These are phyloP conservation scores for Sus scrofa DNA, from an alignment of 2,113 vertebrate genomes.

Conservation along the genomic window T2T-Sscrofa CM000812.6:186328501-186329000, in stretches of 20 bases:
- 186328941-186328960: too few species aligned
- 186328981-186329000: background rate
- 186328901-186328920: background rate
- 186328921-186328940: background rate
- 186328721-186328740: background rate
- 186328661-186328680: background rate
- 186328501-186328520: background rate
- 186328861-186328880: slow-evolving; percentile 30
- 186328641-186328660: background rate
- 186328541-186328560: background rate
- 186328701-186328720: slow-evolving; percentile 1
- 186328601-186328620: slow-evolving; percentile 12
- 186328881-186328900: background rate
- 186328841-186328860: background rate
- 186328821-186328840: slow-evolving; percentile 11
- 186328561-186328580: slow-evolving; percentile 4
- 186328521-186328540: background rate
- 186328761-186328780: slow-evolving; percentile 31
- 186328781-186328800: background rate
- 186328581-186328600: slow-evolving; percentile 21
- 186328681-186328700: background rate
- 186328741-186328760: background rate
- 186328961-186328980: slow-evolving; percentile 33
- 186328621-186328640: background rate
- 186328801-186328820: background rate